Conservation (phyloP, 2,797 vertebrate genomes). For the Malurus leucopterus region DNA sequence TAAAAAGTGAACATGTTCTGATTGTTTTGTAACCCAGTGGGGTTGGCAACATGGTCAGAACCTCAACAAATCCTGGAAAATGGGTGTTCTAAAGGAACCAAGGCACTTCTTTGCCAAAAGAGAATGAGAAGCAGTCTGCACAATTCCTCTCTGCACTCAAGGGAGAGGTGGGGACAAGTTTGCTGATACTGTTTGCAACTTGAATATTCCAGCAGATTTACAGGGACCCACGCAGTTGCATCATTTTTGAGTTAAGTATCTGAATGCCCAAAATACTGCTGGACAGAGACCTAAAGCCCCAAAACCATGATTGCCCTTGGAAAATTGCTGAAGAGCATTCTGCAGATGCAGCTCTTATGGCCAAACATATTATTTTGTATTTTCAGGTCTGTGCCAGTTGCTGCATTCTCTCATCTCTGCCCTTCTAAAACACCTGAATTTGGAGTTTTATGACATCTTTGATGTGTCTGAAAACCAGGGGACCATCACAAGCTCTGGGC, state of each 20-base stretch:
- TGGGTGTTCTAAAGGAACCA: not conserved
- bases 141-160: not conserved
- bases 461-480: not conserved
- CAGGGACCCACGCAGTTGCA: rapidly evolving
- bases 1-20: not conserved
- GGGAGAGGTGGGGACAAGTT: not conserved
- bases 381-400: not conserved
- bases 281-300: not conserved
- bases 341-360: not conserved
- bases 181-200: not conserved
- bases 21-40: not conserved
- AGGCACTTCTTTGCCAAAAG: not conserved
- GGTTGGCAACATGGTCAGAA: not conserved
- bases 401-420: not conserved
- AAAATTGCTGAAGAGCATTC: not conserved
- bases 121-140: not conserved
- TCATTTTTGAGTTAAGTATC: not conserved
- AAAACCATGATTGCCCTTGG: not conserved
- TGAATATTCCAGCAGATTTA: not conserved
- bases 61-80: not conserved
- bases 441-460: not conserved
- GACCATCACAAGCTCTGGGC: not conserved
- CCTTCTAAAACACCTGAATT: rapidly evolving
- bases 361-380: not conserved
- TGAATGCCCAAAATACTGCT: not conserved